These are phyloP conservation scores for Hyperoodon ampullatus DNA, from an alignment of 2,113 vertebrate genomes.

Conservation along the genomic window DNA sequence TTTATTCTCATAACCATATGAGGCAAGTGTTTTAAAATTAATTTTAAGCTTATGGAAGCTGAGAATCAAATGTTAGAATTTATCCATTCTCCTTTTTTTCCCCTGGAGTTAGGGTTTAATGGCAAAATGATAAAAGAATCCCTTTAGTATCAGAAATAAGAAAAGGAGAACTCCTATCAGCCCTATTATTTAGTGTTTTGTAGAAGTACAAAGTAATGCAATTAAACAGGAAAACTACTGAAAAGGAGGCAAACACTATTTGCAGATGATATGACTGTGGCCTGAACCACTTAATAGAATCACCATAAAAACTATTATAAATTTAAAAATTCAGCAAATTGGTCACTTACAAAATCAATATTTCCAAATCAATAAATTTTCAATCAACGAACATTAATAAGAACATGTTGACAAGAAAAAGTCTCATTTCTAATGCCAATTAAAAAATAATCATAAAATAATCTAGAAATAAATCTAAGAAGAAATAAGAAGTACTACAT, in stretches of 20 bases:
- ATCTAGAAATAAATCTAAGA: background rate
- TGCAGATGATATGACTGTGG: background rate
- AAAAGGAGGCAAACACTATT: background rate
- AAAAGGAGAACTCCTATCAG: background rate
- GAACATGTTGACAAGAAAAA: background rate
- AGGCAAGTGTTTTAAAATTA: constrained; percentile 10
- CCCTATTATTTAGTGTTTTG: constrained; percentile 14
- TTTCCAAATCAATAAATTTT: background rate
- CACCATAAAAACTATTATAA: background rate
- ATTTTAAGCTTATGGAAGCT: background rate
- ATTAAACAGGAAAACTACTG: constrained; percentile 7
- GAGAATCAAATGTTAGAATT: background rate
- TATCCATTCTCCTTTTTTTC: background rate
- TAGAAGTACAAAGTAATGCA: background rate
- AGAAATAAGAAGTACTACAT: background rate
- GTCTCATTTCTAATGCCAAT: background rate
- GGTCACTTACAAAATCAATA: background rate
- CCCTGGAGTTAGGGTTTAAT: background rate
- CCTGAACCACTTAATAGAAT: background rate
- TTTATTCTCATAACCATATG: background rate
- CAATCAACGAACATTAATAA: background rate
- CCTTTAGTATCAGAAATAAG: background rate
- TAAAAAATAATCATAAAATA: constrained; percentile 25
- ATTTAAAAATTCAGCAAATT: background rate
- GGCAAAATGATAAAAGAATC: background rate